Evolutionary conservation across 1,140 invertebrate genomes (phyloP).

Genomic region (Amyelois transitella): DNA sequence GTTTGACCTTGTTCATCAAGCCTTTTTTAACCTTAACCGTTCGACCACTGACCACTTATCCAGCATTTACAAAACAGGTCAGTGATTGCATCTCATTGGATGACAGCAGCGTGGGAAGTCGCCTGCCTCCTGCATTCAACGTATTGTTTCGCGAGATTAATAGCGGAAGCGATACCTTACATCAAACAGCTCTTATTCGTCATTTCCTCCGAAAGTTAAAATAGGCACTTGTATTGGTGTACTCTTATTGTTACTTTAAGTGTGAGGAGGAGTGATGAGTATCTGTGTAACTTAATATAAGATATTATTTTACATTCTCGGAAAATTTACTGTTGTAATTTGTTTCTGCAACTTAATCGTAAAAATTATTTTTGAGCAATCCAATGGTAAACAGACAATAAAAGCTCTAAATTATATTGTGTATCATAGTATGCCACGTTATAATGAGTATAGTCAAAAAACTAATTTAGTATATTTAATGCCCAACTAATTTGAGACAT

Average conservation of each 20-base stretch:
- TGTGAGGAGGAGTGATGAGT: too few relatives aligned
- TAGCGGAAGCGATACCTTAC: slow-evolving; percentile 50
- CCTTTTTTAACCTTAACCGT: not conserved
- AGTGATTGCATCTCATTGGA: slow-evolving; percentile 23
- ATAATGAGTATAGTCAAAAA: too few relatives aligned
- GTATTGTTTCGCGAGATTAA: slow-evolving; percentile 57
- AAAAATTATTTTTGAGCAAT: too few relatives aligned
- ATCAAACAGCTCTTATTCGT: slow-evolving; percentile 46
- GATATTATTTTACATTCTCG: too few relatives aligned
- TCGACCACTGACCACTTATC: not conserved
- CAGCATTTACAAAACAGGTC: not conserved
- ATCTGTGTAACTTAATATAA: too few relatives aligned
- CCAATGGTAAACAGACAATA: too few relatives aligned
- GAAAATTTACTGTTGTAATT: too few relatives aligned
- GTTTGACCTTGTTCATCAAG: not conserved
- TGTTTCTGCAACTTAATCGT: too few relatives aligned
- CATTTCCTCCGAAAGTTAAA: slow-evolving; percentile 40
- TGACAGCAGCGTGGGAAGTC: slow-evolving; percentile 12
- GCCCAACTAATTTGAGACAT: too few relatives aligned
- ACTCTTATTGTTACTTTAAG: not conserved
- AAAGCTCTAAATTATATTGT: too few relatives aligned
- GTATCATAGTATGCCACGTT: too few relatives aligned
- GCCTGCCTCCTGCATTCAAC: slow-evolving; percentile 16
- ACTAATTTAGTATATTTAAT: too few relatives aligned
- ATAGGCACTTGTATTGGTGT: not conserved